phyloP scores from a whole-genome alignment of 1,140 invertebrate species.

The Euwallacea similis region DNA sequence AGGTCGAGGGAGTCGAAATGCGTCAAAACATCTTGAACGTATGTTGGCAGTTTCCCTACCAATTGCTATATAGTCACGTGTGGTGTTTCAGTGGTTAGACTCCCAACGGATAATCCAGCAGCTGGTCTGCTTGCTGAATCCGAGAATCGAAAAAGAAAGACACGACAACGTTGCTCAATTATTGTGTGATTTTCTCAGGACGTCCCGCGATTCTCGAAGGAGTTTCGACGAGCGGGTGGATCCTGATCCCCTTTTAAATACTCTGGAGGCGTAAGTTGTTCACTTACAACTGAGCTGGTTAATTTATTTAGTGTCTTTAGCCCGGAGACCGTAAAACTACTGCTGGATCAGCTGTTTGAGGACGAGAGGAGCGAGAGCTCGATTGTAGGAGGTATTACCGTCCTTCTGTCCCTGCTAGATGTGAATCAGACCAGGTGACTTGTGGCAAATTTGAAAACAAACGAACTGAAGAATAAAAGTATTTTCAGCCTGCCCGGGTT shows the following conservation, averaged over 20 bases:
- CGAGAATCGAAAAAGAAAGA: constrained; percentile 70
- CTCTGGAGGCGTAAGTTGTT: constrained; percentile 71
- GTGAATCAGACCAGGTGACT: constrained; percentile 54
- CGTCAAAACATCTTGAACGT: constrained; percentile 83
- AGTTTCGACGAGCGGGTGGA: constrained; percentile 61
- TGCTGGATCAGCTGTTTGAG: constrained; percentile 72
- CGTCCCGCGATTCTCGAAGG: constrained; percentile 67
- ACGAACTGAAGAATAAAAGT: background rate
- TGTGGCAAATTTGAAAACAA: too few relatives aligned
- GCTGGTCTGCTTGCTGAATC: constrained; percentile 78
- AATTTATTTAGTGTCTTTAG: constrained; percentile 54
- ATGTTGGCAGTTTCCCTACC: constrained; percentile 42
- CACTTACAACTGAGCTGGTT: background rate
- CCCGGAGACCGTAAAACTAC: constrained; percentile 64
- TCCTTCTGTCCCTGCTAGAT: constrained; percentile 73
- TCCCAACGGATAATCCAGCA: constrained; percentile 82
- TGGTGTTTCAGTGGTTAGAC: constrained; percentile 82
- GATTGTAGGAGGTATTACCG: constrained; percentile 76
- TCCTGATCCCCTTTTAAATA: constrained; percentile 67
- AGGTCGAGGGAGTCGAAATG: constrained; percentile 78
- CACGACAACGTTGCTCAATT: constrained; percentile 82
- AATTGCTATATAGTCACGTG: background rate
- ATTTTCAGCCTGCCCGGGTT: constrained; percentile 6
- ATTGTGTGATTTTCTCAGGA: constrained; percentile 77
- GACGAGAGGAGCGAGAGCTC: constrained; percentile 71